Conservation (phyloP, 1,140 invertebrate genomes). For the Cherax destructor region DNA sequence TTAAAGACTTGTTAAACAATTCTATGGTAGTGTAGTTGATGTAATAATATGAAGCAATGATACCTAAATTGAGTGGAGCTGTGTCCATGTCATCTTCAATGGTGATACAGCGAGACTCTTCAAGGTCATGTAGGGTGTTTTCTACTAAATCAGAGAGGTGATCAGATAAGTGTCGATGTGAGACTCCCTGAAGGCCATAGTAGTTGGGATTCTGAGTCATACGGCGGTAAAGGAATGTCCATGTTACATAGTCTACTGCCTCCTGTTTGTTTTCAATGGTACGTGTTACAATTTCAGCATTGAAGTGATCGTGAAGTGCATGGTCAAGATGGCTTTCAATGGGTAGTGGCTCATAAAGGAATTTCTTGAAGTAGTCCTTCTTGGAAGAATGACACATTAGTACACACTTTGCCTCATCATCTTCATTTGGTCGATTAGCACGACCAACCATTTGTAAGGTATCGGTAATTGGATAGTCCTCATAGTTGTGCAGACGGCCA, state of each 20-base stretch:
- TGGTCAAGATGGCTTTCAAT: slow-evolving; percentile 95
- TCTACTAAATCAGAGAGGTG: slow-evolving; percentile 99
- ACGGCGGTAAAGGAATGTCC: slow-evolving; percentile 98
- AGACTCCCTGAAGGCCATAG: slow-evolving; percentile 97
- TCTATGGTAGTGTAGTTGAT: slow-evolving; percentile 99
- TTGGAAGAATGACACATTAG: slow-evolving; percentile 98
- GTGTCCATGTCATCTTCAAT: slow-evolving; percentile 99
- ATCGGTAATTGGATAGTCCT: slow-evolving; percentile 98
- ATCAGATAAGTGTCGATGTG: slow-evolving; percentile 97
- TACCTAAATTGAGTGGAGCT: slow-evolving; percentile 96
- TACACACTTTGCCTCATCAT: slow-evolving; percentile 97
- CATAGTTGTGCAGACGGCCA: slow-evolving; percentile 92
- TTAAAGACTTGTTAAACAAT: slow-evolving; percentile 96
- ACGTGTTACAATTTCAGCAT: slow-evolving; percentile 99
- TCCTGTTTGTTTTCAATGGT: slow-evolving; percentile 99
- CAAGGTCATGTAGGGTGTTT: slow-evolving; percentile 94
- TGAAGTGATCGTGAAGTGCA: slow-evolving; percentile 98
- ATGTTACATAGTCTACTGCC: slow-evolving; percentile 99
- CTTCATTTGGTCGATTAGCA: slow-evolving; percentile 91
- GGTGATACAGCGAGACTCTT: slow-evolving; percentile 98
- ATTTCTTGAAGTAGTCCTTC: slow-evolving; percentile 99
- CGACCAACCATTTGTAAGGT: slow-evolving; percentile 98
- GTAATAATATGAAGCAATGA: slow-evolving; percentile 99
- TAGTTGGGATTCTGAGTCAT: slow-evolving; percentile 99
- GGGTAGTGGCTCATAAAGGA: slow-evolving; percentile 97